These are phyloP conservation scores for Drosophila chauvacae DNA, from an alignment of 1,140 invertebrate species.

Conservation along the genomic window DNA sequence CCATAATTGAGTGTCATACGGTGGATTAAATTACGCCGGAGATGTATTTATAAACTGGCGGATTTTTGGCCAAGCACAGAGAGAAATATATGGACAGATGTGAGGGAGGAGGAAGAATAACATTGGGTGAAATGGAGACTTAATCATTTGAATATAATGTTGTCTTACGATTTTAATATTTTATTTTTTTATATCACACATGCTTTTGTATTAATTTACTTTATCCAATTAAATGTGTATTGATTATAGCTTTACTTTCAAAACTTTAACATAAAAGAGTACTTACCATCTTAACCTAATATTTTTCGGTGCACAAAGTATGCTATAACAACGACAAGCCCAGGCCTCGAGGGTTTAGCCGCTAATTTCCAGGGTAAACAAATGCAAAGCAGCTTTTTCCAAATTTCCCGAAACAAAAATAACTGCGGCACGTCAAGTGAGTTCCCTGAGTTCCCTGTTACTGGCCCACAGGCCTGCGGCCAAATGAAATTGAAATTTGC, in stretches of 20 bases:
- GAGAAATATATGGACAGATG: not conserved
- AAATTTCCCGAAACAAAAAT: constrained; percentile 32
- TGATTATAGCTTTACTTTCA: not conserved
- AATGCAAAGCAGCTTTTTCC: constrained; percentile 36
- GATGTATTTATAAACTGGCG: constrained; percentile 26
- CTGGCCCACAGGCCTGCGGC: constrained; percentile 20
- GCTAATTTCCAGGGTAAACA: constrained; percentile 42
- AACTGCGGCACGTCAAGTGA: constrained; percentile 18
- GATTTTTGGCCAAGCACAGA: not conserved
- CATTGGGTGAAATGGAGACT: not conserved
- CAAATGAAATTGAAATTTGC: constrained; percentile 67
- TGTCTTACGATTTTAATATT: not conserved
- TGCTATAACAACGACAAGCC: constrained; percentile 24
- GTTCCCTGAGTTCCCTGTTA: constrained; percentile 48
- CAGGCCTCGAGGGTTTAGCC: constrained; percentile 11
- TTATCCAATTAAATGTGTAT: not conserved
- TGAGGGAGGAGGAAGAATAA: not conserved
- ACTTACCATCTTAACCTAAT: not conserved
- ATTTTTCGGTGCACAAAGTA: constrained; percentile 23
- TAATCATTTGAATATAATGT: not conserved
- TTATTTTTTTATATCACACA: too few species aligned
- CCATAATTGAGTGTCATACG: constrained; percentile 49
- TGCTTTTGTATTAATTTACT: not conserved
- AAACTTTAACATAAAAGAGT: too few species aligned
- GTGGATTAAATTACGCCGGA: constrained; percentile 35